Base-by-base conservation (phyloP, 2,888 invertebrate genomes). In the Drosophila nr. perissopoda region DNA sequence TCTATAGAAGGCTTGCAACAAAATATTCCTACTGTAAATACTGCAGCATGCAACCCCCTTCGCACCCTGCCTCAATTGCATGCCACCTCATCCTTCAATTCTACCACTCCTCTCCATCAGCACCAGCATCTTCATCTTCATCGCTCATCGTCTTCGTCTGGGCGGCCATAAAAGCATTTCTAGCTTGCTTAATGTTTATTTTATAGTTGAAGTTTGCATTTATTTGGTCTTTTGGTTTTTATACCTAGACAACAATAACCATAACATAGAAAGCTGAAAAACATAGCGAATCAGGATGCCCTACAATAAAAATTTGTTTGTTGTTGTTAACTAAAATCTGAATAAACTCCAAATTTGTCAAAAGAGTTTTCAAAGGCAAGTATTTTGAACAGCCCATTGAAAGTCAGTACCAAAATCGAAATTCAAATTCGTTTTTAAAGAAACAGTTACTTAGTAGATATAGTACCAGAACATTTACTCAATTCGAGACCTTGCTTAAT, bases 161-260 rank as follows among this genome's bases (percentile, higher is more conserved):
- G 80, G 87, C 73, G 78, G 89, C 71, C 80, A 89, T 89, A 89
- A 89, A 89, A 91, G 72, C 80, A 90, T 91, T 91, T 90, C 89
- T 84, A 87, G 85, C 87, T 86, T 84, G 85, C 87, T 91, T 91
- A 91, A 90, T 90, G 90, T 87, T 90, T 89, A 90, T 90, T 91
- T 90, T 90, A 90, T 91, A 90, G 91, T 91, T 91, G 81, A 91
- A 91, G 91, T 90, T 90, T 80, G 89, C 86, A 86, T 91, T 91
- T 90, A 83, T 87, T 85, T 89, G 83, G 85, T 82, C 80, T 80
- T 89, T 91, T 91, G 86, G 83, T 81, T 91, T 83, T 91, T 89
- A 90, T 87, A 82, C 69, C 56, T 18, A 27, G 18, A 27, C 31
- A n/a, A 27, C 38, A 68, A 49, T 33, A 74, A 73, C 82, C 53